A percentile compares a stretch with the other conserved stretches of the same genome.
phyloP scores from a whole-genome alignment of 2,888 invertebrate genomes.

The Ormyrus labotus region DNA sequence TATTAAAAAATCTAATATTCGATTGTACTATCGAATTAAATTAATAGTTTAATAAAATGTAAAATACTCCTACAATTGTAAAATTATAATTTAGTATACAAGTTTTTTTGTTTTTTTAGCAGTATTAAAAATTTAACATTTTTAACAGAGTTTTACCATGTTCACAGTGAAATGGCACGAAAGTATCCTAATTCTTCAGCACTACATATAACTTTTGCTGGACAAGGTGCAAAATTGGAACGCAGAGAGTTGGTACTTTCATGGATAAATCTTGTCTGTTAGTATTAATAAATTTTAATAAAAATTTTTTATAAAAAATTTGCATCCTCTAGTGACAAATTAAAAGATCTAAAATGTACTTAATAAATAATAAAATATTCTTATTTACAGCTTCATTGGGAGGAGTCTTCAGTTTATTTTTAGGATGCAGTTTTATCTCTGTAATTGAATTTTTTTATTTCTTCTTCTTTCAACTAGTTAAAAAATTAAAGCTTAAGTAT shows the following conservation, averaged over 20 bases:
- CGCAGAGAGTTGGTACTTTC: slow-evolving; percentile 64
- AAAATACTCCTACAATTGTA: not conserved
- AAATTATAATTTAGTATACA: not conserved
- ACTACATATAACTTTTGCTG: slow-evolving; percentile 63
- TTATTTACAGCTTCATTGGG: slow-evolving; percentile 74
- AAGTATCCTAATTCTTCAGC: slow-evolving; percentile 60
- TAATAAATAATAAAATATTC: slow-evolving; percentile 18
- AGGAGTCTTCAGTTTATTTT: slow-evolving; percentile 75
- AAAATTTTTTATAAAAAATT: not conserved
- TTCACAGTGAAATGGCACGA: slow-evolving; percentile 58
- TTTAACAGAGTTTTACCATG: not conserved
- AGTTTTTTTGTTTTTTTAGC: not conserved
- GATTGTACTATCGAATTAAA: too few species aligned
- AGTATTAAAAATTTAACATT: not conserved
- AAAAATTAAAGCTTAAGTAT: slow-evolving; percentile 53
- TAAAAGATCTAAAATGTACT: not conserved
- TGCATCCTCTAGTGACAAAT: not conserved
- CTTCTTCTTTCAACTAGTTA: slow-evolving; percentile 59
- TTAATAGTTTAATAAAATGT: not conserved
- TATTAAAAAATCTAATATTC: too few species aligned
- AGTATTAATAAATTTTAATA: slow-evolving; percentile 50
- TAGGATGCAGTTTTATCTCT: slow-evolving; percentile 76
- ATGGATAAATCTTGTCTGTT: slow-evolving; percentile 66
- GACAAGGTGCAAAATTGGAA: slow-evolving; percentile 60
- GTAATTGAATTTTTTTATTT: slow-evolving; percentile 74